phyloP scores from a whole-genome alignment of 2,113 vertebrate species.

The Gallinago paraguaiae region DNA sequence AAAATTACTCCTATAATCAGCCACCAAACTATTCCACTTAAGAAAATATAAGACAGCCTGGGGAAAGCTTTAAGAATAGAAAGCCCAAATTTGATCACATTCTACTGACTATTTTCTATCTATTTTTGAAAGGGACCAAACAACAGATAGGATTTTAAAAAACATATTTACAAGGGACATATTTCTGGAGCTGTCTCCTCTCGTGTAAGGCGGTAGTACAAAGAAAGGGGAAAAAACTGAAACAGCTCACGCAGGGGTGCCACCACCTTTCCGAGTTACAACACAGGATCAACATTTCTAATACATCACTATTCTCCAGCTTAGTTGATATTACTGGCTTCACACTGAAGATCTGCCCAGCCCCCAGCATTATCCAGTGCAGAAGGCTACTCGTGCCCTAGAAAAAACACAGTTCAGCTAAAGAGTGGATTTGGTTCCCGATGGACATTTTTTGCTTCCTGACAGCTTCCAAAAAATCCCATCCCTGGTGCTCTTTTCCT shows the following conservation, averaged over 20 bases:
- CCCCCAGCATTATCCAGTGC: not conserved
- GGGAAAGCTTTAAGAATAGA: slow-evolving; percentile 1
- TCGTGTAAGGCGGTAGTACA: not conserved
- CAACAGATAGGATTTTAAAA: not conserved
- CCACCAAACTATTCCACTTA: not conserved
- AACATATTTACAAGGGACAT: not conserved
- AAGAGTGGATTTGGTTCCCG: not conserved
- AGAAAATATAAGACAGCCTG: not conserved
- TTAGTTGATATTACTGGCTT: not conserved
- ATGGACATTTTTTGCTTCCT: not conserved
- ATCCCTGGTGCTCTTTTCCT: not conserved
- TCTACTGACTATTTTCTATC: not conserved
- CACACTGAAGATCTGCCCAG: not conserved
- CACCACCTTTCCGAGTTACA: not conserved
- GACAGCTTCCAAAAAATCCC: not conserved
- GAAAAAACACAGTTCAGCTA: not conserved
- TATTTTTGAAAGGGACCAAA: not conserved
- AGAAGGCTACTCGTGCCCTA: not conserved
- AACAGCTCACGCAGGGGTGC: not conserved
- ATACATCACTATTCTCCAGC: not conserved
- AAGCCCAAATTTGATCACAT: not conserved
- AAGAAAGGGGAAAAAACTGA: fast-evolving
- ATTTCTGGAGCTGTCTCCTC: not conserved
- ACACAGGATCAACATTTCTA: not conserved
- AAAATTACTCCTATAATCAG: not conserved